These are phyloP conservation scores for Periphyllus acericola DNA, from an alignment of 2,888 invertebrate genomes.

Conservation along the genomic window DNA sequence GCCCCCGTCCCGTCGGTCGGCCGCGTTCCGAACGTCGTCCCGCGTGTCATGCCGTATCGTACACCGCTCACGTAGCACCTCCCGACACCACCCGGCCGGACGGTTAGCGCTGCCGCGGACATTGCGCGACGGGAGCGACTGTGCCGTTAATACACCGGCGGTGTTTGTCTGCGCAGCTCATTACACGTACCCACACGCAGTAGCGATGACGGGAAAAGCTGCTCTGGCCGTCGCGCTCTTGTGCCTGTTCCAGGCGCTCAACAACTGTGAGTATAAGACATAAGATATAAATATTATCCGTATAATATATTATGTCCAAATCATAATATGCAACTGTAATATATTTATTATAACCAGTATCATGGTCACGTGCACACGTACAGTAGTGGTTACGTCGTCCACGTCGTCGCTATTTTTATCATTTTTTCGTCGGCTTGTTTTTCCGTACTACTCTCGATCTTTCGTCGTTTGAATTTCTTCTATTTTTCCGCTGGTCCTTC, in stretches of 20 bases:
- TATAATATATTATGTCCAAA: not conserved
- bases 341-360: too few relatives aligned
- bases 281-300: not conserved
- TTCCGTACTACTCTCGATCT: too few relatives aligned
- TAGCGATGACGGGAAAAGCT: slow-evolving; percentile 60
- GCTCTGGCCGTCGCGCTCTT: slow-evolving; percentile 47
- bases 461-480: too few relatives aligned
- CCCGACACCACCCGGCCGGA: not conserved
- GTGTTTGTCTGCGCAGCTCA: slow-evolving; percentile 37
- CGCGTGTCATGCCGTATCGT: too few relatives aligned
- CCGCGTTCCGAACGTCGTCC: not conserved
- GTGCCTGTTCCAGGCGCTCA: slow-evolving; percentile 42
- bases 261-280: slow-evolving; percentile 54
- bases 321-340: too few relatives aligned
- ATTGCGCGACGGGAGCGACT: slow-evolving; percentile 2
- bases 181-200: slow-evolving; percentile 56
- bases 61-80: not conserved
- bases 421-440: not conserved
- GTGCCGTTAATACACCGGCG: slow-evolving; percentile 23
- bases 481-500: too few relatives aligned
- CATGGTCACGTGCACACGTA: too few relatives aligned
- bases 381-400: too few relatives aligned
- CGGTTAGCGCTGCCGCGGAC: not conserved
- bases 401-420: not conserved
- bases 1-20: too few relatives aligned